Evolutionary conservation across 64 coral and sea anemone species (phyloP), one percentile per base, ranked within the genome.

Genomic region (Cladopsammia gracilis): DNA sequence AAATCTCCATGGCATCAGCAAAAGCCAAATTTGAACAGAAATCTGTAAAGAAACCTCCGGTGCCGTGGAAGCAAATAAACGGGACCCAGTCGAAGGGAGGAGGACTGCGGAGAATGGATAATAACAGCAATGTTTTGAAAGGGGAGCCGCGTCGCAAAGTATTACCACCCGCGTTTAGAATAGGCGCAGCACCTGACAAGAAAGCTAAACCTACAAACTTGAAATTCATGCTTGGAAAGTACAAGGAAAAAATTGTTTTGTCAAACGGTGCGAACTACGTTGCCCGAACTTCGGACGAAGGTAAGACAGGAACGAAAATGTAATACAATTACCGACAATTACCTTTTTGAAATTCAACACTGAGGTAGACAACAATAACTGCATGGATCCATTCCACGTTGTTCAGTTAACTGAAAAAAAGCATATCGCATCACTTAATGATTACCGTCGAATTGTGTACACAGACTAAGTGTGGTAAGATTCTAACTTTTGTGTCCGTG

Each of bases 21-120:
- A 67, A 43, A 50, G 80, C 58, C 50, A 66, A 49, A 50, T 84
- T 84, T 84, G 80, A 84, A 50, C 61, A 25, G 80, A 67, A 67
- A 24, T 25, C 75, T 56, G n/a, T 15, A 9, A 25, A 57, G 20
- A 77, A 22, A 53, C 3, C 10, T 51, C 45, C 42, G 23, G 6
- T 18, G 3, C 80, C 44, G 4, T 50, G 80, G 80, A 84, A 84
- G 62, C 42, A 48, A 67, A 25, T 6, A 0, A 50, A 13, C 46
- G 18, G 60, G 1, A 48, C 60, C 26, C 42, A 84, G 46, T 48
- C 80, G 3, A 49, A 34, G 34, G 34, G 47, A 20, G 45, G 45
- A 10, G 42, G 8, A 9, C 49, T 11, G 5, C 19, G n/a, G 8
- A 49, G 19, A 48, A 6, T 50, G 9, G 61, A 82, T 24, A n/a